Conservation (phyloP, 2,888 invertebrate genomes). For the Schizotus pectinicornis region DNA sequence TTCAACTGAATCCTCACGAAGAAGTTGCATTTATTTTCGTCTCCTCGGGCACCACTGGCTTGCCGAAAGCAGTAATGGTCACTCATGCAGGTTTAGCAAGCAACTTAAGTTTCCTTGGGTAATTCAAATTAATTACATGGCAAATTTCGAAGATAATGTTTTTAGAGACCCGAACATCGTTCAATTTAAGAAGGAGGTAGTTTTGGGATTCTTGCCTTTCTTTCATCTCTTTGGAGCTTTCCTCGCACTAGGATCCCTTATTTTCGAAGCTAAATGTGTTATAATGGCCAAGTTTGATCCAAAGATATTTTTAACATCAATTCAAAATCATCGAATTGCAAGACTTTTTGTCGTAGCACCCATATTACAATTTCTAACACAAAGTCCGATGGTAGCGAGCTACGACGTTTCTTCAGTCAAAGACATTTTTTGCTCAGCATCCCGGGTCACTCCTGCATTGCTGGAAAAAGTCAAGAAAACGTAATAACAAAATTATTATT, state of each 20-base stretch:
- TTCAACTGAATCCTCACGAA: constrained; percentile 44
- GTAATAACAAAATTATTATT: no score
- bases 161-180: no score
- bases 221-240: constrained; percentile 63
- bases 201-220: constrained; percentile 63
- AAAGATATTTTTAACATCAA: constrained; percentile 7
- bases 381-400: constrained; percentile 15
- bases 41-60: constrained; percentile 84
- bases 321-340: constrained; percentile 17
- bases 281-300: constrained; percentile 24
- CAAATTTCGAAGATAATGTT: not conserved
- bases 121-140: not conserved
- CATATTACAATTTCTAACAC: constrained; percentile 18
- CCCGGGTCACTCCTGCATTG: constrained; percentile 9
- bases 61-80: constrained; percentile 75
- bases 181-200: not conserved
- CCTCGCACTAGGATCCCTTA: constrained; percentile 56
- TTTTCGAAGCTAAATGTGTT: constrained; percentile 5
- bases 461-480: constrained; percentile 5
- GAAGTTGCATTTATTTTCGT: constrained; percentile 75
- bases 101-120: constrained; percentile 39
- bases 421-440: constrained; percentile 18
- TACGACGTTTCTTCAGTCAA: constrained; percentile 23
- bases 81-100: constrained; percentile 55
- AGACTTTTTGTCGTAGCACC: constrained; percentile 21